Percentiles rank a stretch among this genome's conserved stretches.
Conservation (phyloP, 2,888 invertebrate genomes). For the Hypselothyrea guttata region DNA sequence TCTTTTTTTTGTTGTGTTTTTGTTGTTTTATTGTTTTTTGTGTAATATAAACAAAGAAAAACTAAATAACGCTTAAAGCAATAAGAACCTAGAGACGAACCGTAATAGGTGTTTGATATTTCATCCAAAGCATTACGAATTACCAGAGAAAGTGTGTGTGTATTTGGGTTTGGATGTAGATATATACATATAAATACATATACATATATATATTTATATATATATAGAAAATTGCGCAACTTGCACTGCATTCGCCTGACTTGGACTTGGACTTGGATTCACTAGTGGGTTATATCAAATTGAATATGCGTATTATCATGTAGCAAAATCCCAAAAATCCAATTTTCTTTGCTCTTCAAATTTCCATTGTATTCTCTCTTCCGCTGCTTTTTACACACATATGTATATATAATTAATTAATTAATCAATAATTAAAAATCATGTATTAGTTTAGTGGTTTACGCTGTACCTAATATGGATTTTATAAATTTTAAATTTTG, state of each 20-base stretch:
- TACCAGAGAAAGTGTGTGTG: slow-evolving; percentile 8
- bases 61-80: slow-evolving; percentile 79
- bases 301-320: slow-evolving; percentile 22
- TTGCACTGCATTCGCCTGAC: slow-evolving; percentile 65
- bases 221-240: slow-evolving; percentile 45
- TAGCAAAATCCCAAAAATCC: too few relatives aligned
- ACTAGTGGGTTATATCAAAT: slow-evolving; percentile 47
- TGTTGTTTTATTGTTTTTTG: slow-evolving; percentile 27
- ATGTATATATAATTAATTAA: slow-evolving; percentile 62
- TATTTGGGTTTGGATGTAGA: too few relatives aligned
- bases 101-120: slow-evolving; percentile 21
- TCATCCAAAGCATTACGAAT: not conserved
- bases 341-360: slow-evolving; percentile 29
- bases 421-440: slow-evolving; percentile 74
- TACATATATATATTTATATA: slow-evolving; percentile 3
- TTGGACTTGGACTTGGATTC: slow-evolving; percentile 53
- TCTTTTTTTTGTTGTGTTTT: slow-evolving; percentile 12
- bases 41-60: slow-evolving; percentile 67
- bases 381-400: too few relatives aligned
- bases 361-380: slow-evolving; percentile 28
- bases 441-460: slow-evolving; percentile 52
- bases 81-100: slow-evolving; percentile 68
- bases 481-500: slow-evolving; percentile 16
- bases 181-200: too few relatives aligned
- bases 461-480: slow-evolving; percentile 22